Conservation (phyloP, 2,113 vertebrate genomes). For the Thinocorus orbignyianus region DNA sequence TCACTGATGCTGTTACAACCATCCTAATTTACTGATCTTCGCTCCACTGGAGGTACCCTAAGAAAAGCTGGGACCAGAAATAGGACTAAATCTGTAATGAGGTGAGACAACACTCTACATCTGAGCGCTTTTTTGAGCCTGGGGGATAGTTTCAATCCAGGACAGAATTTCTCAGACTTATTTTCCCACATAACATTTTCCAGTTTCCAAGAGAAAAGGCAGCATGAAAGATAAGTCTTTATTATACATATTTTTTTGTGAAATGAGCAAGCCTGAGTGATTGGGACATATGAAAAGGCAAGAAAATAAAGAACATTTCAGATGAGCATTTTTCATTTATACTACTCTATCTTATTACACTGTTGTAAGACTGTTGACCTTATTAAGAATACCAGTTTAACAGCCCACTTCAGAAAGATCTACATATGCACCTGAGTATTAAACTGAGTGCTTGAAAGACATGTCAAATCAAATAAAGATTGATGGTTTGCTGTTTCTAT, state of each 20-base stretch:
- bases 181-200: neutral
- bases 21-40: neutral
- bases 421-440: neutral
- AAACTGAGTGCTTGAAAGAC: neutral
- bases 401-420: neutral
- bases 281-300: neutral
- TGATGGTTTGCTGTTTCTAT: neutral
- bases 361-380: neutral
- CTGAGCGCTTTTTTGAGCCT: neutral
- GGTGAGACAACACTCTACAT: neutral
- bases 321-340: neutral
- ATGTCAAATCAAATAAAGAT: neutral
- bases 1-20: neutral
- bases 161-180: neutral
- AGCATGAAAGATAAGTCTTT: neutral
- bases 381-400: constrained; percentile 21
- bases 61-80: neutral
- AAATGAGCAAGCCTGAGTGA: neutral
- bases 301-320: neutral
- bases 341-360: neutral
- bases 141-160: neutral
- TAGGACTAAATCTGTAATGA: neutral
- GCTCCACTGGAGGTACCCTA: neutral
- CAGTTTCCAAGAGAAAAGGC: neutral
- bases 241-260: neutral